Percentiles rank a stretch among this genome's conserved stretches.
Evolutionary conservation across 2,797 vertebrate species (phyloP).

Genomic region (Cephalopachus bancanus): DNA sequence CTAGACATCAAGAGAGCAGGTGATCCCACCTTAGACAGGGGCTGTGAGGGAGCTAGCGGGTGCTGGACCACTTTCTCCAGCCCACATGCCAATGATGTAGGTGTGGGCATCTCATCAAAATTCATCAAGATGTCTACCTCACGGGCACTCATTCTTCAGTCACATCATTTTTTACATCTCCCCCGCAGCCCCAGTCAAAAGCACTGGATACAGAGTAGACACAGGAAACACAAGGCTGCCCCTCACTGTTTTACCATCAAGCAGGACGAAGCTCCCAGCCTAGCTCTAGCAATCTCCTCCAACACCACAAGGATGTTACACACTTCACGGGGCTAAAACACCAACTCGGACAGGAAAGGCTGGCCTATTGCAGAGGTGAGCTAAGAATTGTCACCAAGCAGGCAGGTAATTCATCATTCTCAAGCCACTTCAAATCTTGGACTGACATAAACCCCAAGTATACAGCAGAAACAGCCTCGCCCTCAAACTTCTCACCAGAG

Average conservation of each 20-base stretch:
- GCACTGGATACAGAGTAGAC: neutral
- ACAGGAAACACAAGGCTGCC: neutral
- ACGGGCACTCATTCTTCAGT: neutral
- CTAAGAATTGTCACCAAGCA: accelerated
- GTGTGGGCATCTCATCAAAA: no score
- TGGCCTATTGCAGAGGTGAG: neutral
- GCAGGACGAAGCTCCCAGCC: neutral
- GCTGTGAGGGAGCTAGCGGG: neutral
- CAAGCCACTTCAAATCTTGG: neutral
- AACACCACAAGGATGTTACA: neutral
- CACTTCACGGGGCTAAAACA: neutral
- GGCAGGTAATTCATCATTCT: neutral
- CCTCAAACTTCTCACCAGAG: neutral
- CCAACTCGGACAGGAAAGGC: neutral
- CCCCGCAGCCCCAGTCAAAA: neutral
- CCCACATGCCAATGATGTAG: no score
- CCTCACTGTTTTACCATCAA: neutral
- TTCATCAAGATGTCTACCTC: neutral
- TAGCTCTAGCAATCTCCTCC: neutral
- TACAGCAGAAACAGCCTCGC: no score
- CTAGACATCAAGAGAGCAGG: neutral
- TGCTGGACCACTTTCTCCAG: neutral
- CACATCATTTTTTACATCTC: neutral
- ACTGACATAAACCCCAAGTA: neutral
- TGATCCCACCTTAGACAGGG: neutral